phyloP scores from a whole-genome alignment of 2,113 vertebrate species.

The Gracilinanus agilis region DNA sequence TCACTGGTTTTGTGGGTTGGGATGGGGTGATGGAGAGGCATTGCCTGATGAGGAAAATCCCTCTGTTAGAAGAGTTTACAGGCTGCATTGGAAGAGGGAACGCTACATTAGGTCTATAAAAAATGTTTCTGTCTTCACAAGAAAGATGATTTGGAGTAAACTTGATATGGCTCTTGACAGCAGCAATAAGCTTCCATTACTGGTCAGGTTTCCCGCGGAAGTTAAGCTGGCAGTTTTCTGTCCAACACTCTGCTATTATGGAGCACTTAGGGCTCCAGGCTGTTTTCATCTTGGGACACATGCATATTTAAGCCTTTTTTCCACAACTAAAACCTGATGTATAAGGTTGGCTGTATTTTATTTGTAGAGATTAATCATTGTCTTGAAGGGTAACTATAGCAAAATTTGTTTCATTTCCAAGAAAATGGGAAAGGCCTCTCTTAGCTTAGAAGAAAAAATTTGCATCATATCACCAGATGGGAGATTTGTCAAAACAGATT shows the following conservation, averaged over 20 bases:
- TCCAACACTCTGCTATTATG: background rate
- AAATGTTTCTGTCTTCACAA: background rate
- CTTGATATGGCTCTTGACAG: background rate
- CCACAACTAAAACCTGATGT: slow-evolving; percentile 19
- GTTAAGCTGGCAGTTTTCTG: background rate
- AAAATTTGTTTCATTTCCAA: slow-evolving; percentile 37
- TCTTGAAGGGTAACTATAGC: background rate
- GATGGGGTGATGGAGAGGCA: background rate
- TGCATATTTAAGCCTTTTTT: background rate
- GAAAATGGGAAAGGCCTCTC: background rate
- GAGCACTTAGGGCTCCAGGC: background rate
- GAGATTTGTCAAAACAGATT: background rate
- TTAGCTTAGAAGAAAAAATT: background rate
- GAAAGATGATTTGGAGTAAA: background rate
- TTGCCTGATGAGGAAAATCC: background rate
- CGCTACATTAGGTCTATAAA: background rate
- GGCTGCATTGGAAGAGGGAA: background rate
- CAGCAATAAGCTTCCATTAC: background rate
- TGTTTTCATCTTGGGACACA: background rate
- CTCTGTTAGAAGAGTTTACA: background rate
- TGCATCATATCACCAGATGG: background rate
- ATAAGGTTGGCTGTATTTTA: background rate
- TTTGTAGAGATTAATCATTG: background rate
- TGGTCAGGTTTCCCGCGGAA: background rate
- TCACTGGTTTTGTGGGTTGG: background rate